phyloP scores from a whole-genome alignment of 2,888 invertebrate genomes.

The Trichopria drosophilae region DNA sequence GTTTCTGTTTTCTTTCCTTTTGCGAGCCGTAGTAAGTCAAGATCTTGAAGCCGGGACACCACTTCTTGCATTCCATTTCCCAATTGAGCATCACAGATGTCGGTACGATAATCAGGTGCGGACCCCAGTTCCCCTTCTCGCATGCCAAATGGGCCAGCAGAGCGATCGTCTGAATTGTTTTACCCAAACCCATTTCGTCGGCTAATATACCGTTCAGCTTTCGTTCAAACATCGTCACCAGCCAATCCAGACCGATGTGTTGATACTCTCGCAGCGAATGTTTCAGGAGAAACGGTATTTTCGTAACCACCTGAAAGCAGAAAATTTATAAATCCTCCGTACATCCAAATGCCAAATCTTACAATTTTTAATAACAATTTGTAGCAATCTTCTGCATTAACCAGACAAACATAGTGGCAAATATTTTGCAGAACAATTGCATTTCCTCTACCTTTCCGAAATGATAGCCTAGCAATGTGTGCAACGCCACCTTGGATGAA shows the following conservation, averaged over 20 bases:
- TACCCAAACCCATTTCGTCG: conserved; percentile 96
- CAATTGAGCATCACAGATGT: conserved; percentile 99
- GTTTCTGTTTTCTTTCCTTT: conserved; percentile 89
- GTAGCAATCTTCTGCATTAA: conserved; percentile 35
- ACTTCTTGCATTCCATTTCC: conserved; percentile 99
- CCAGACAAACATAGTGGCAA: conserved; percentile 12
- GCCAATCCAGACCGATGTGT: conserved; percentile 96
- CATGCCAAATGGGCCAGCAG: conserved; percentile 91
- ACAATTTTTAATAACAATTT: conserved; percentile 23
- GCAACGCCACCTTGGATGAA: conserved; percentile 48
- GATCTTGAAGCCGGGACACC: conserved; percentile 99
- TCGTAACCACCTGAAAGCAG: conserved; percentile 76
- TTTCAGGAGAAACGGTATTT: conserved; percentile 89
- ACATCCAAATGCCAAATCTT: conserved; percentile 10
- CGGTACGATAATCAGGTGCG: conserved; percentile 97
- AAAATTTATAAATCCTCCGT: conserved; percentile 15
- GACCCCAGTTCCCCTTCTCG: conserved; percentile 93
- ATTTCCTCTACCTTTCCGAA: conserved; percentile 52
- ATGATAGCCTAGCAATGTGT: conserved; percentile 44
- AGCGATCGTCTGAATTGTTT: conserved; percentile 96
- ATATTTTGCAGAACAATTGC: conserved; percentile 18
- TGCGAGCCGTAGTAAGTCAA: conserved; percentile 96
- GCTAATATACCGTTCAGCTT: conserved; percentile 94
- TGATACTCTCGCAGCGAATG: conserved; percentile 92
- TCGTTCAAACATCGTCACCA: conserved; percentile 93